phyloP scores from a whole-genome alignment of 2,113 vertebrate species.

The Apodemus sylvaticus region DNA sequence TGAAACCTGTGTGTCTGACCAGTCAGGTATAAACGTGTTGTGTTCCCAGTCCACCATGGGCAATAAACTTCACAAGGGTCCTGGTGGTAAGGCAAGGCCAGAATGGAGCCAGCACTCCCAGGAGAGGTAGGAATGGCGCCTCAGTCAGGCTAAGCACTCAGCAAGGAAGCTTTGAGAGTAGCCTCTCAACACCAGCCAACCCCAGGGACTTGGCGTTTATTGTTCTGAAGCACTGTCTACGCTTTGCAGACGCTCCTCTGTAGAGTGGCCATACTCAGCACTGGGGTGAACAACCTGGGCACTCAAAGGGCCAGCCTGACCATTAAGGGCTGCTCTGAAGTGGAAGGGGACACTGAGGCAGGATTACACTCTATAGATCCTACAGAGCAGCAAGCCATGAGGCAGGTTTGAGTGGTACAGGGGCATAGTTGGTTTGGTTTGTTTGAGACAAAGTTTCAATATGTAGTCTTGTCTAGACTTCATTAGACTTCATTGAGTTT shows the following conservation, averaged over 20 bases:
- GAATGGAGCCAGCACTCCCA: not conserved
- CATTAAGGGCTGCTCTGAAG: not conserved
- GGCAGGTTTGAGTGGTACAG: not conserved
- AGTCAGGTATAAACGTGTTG: not conserved
- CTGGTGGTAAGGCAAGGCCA: not conserved
- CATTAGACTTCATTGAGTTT: not conserved
- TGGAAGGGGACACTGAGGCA: not conserved
- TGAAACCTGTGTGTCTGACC: not conserved
- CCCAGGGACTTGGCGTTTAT: constrained; percentile 73
- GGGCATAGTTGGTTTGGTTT: not conserved
- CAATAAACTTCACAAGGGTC: not conserved
- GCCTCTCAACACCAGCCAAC: constrained; percentile 56
- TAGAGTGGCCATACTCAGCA: constrained; percentile 74
- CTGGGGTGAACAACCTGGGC: constrained; percentile 71
- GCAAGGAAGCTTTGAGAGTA: constrained; percentile 72
- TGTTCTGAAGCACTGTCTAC: constrained; percentile 71
- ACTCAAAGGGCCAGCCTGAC: not conserved
- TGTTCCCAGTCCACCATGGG: not conserved
- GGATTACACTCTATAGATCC: too few species aligned
- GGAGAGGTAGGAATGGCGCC: accelerated
- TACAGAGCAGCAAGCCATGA: not conserved
- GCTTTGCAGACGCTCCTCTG: constrained; percentile 76
- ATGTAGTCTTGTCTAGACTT: not conserved
- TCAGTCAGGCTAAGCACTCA: constrained; percentile 59
- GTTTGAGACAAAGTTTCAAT: not conserved